These are phyloP conservation scores for Hemitrygon akajei DNA, from an alignment of 2,797 vertebrate species.

Conservation along the genomic window DNA sequence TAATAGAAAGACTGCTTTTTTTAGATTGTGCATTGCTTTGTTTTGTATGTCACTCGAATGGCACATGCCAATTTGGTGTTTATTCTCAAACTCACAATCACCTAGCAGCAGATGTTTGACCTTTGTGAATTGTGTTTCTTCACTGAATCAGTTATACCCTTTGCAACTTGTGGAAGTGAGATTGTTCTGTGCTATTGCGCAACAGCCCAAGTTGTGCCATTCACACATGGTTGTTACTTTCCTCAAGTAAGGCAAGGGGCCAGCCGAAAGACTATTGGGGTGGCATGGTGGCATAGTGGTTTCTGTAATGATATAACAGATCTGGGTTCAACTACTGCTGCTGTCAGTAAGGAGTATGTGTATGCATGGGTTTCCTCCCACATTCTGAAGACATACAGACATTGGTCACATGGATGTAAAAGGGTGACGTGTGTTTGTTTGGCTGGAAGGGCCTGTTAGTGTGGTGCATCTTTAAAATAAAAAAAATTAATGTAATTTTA, in stretches of 20 bases:
- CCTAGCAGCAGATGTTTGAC: background rate
- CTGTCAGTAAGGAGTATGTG: too few species aligned
- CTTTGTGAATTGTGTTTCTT: background rate
- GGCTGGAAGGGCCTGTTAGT: too few species aligned
- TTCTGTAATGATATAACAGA: too few species aligned
- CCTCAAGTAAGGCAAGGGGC: background rate
- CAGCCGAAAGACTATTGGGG: background rate
- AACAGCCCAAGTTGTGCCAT: background rate
- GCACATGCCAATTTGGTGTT: background rate
- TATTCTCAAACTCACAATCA: background rate
- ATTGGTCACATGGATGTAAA: too few species aligned
- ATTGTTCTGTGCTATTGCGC: background rate
- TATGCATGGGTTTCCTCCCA: too few species aligned
- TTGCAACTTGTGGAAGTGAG: background rate
- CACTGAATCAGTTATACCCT: background rate
- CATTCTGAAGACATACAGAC: too few species aligned
- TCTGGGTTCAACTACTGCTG: too few species aligned
- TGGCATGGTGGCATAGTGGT: background rate
- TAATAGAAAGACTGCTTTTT: background rate
- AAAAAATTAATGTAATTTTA: too few species aligned
- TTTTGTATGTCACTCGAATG: background rate
- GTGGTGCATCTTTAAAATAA: too few species aligned
- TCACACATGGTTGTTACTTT: background rate
- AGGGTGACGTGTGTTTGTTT: too few species aligned
- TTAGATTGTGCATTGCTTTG: background rate